A percentile compares a stretch with the other conserved stretches of the same genome.
Conservation (phyloP, 2,888 invertebrate species). For the Melieria picta region DNA sequence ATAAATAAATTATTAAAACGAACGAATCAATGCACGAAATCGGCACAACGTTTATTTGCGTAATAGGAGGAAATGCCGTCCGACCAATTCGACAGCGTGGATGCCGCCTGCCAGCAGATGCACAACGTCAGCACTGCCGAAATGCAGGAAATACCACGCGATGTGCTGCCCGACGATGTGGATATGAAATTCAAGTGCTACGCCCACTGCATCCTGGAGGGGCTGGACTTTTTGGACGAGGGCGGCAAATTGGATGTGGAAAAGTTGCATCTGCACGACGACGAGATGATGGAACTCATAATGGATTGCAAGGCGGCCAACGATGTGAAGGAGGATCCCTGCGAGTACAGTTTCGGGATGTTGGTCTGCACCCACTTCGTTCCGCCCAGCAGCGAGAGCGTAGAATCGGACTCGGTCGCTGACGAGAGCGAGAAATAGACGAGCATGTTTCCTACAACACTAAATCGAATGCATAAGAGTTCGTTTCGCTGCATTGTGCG, state of each 20-base stretch:
- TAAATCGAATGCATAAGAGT: no score
- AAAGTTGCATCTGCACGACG: background rate
- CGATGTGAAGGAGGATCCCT: conserved; percentile 36
- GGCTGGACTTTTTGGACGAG: conserved; percentile 27
- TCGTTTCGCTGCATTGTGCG: no score
- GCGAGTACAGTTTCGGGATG: conserved; percentile 34
- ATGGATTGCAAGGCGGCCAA: conserved; percentile 35
- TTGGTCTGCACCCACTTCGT: conserved; percentile 12
- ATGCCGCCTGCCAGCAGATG: conserved; percentile 11
- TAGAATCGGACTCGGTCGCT: no score
- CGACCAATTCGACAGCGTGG: background rate
- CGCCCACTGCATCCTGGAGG: conserved; percentile 23
- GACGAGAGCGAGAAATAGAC: no score
- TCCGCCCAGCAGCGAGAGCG: no score
- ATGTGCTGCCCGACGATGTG: background rate
- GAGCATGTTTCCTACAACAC: no score
- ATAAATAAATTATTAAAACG: no score
- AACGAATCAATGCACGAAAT: no score
- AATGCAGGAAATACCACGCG: conserved; percentile 4
- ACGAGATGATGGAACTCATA: background rate
- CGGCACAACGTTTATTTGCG: background rate
- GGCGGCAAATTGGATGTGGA: conserved; percentile 23
- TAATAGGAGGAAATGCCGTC: conserved; percentile 3
- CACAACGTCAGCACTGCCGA: conserved; percentile 19
- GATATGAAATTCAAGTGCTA: conserved; percentile 34